These are phyloP conservation scores for Lepeophtheirus nordmannii DNA, from an alignment of 2,888 invertebrate species.

Conservation along the genomic window DNA sequence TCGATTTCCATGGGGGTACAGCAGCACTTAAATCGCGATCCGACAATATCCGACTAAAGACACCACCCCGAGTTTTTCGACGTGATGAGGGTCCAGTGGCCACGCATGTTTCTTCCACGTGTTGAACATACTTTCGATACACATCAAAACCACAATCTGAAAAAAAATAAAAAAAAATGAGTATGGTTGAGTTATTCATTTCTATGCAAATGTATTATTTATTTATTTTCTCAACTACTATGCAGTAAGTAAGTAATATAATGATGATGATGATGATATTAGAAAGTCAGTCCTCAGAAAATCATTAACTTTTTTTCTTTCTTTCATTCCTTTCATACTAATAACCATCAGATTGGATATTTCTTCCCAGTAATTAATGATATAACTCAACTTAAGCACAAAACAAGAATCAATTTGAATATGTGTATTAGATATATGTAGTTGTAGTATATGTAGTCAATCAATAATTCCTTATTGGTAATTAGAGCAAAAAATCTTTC, in stretches of 20 bases:
- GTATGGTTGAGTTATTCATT: neutral
- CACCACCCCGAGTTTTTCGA: neutral
- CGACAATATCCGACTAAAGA: conserved; percentile 1
- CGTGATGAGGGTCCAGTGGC: conserved; percentile 29
- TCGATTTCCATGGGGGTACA: neutral
- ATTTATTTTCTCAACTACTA: neutral
- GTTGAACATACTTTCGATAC: conserved; percentile 62
- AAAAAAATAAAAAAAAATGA: conserved; percentile 28
- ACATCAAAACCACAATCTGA: conserved; percentile 75
- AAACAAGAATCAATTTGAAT: too few species aligned
- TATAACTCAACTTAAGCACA: too few species aligned
- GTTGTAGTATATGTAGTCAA: too few species aligned
- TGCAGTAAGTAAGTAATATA: too few species aligned
- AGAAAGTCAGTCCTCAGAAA: too few species aligned
- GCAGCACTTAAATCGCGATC: neutral
- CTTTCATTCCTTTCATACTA: too few species aligned
- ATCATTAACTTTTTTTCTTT: too few species aligned
- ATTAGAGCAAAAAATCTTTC: too few species aligned
- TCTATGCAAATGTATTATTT: neutral
- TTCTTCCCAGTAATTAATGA: too few species aligned
- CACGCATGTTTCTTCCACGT: conserved; percentile 65
- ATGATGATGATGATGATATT: neutral
- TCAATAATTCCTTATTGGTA: too few species aligned
- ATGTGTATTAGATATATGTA: too few species aligned
- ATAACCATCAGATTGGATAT: too few species aligned